These are phyloP conservation scores for Ips typographus DNA, from an alignment of 1,140 invertebrate genomes.

Conservation along the genomic window DNA sequence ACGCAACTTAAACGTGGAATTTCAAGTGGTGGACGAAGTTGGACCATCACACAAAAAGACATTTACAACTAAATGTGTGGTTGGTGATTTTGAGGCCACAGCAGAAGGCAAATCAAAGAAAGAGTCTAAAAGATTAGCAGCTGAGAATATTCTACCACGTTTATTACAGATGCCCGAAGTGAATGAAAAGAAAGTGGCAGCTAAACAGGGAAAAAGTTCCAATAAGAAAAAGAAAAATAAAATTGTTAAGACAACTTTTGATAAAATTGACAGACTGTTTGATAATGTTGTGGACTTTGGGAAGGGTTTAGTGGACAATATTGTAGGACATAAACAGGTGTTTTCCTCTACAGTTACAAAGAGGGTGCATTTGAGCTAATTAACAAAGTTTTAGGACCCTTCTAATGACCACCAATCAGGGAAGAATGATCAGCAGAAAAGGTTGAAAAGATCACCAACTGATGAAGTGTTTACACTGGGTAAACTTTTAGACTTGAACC, in stretches of 20 bases:
- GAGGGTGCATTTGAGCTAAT: too few species aligned
- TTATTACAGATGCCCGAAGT: conserved; percentile 32
- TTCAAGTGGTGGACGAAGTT: conserved; percentile 40
- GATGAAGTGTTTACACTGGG: conserved; percentile 37
- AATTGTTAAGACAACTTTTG: conserved; percentile 38
- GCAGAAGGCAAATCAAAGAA: conserved; percentile 46
- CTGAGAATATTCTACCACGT: conserved; percentile 37
- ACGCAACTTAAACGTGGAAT: conserved; percentile 36
- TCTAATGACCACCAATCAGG: too few species aligned
- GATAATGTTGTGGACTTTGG: conserved; percentile 36
- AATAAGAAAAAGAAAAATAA: conserved; percentile 42
- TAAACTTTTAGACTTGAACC: conserved; percentile 34
- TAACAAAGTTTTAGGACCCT: too few species aligned
- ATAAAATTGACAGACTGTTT: conserved; percentile 37
- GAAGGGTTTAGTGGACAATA: conserved; percentile 23
- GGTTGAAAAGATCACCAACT: conserved; percentile 16
- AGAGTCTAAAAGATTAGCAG: conserved; percentile 41
- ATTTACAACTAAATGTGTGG: conserved; percentile 40
- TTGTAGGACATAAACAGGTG: conserved; percentile 13
- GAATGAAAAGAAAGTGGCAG: conserved; percentile 11
- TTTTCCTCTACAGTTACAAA: background rate
- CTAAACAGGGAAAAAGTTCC: conserved; percentile 28
- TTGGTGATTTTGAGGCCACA: conserved; percentile 37
- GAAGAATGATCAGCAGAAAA: too few species aligned
- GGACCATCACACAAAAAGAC: conserved; percentile 42